phyloP scores from a whole-genome alignment of 2,888 invertebrate species.

The Habroteleia sp. region DNA sequence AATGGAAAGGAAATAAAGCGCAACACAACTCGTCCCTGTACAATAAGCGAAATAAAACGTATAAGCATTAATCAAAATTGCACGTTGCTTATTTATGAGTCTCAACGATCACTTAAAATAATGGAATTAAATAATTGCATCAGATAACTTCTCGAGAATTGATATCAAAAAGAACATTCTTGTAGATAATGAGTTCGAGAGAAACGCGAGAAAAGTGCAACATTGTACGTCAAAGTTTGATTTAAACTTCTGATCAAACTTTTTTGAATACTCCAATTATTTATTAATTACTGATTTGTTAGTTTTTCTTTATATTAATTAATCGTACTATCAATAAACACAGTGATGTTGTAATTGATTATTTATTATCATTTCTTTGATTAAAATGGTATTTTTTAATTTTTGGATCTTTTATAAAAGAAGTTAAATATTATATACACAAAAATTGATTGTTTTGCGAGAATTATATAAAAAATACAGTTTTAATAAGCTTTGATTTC shows the following conservation, averaged over 20 bases:
- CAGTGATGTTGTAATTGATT: too few species aligned
- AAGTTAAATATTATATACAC: too few species aligned
- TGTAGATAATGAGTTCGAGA: conserved; percentile 18
- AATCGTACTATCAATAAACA: too few species aligned
- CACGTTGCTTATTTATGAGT: background rate
- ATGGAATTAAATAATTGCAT: conserved; percentile 43
- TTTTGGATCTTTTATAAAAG: too few species aligned
- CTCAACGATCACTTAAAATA: conserved; percentile 13
- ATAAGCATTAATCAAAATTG: conserved; percentile 26
- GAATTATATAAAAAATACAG: too few species aligned
- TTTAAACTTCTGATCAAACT: conserved; percentile 23
- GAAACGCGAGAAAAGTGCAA: conserved; percentile 3
- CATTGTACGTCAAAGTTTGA: conserved; percentile 16
- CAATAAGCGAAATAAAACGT: background rate
- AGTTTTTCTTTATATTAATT: conserved; percentile 1
- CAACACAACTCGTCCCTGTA: background rate
- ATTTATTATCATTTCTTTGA: too few species aligned
- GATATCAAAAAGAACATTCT: conserved; percentile 29
- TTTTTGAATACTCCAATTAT: conserved; percentile 26
- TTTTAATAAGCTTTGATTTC: too few species aligned
- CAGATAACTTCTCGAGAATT: conserved; percentile 21
- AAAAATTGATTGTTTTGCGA: too few species aligned
- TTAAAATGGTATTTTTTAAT: too few species aligned
- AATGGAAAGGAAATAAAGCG: background rate
- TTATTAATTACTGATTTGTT: conserved; percentile 23